A percentile compares a stretch with the other conserved stretches of the same genome.
phyloP scores from a whole-genome alignment of 92 coral and sea anemone genomes.

The Phymanthus crucifer region DNA sequence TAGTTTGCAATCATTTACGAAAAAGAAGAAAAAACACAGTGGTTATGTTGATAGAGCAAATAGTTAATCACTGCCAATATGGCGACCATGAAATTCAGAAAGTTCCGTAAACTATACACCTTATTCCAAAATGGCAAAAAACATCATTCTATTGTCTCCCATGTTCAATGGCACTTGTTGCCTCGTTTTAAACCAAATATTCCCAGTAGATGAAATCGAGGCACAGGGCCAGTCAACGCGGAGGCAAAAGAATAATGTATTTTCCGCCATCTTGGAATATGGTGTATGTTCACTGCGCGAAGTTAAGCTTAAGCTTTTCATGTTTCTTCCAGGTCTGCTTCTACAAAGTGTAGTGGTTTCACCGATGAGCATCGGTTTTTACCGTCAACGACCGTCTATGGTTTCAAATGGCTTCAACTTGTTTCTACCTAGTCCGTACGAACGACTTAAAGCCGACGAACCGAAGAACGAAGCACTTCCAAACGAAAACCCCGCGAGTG shows the following conservation, averaged over 20 bases:
- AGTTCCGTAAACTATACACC: too few species aligned
- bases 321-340: not conserved
- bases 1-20: too few species aligned
- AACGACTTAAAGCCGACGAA: not conserved
- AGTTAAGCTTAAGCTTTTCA: not conserved
- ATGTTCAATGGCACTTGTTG: too few species aligned
- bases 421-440: not conserved
- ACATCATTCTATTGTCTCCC: too few species aligned
- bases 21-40: not conserved
- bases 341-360: conserved; percentile 6
- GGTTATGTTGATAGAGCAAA: not conserved
- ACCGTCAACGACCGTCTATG: not conserved
- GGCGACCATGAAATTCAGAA: too few species aligned
- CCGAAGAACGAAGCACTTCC: not conserved
- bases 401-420: not conserved
- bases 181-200: too few species aligned
- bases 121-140: too few species aligned
- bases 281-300: not conserved
- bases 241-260: too few species aligned
- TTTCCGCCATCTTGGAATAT: too few species aligned
- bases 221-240: too few species aligned
- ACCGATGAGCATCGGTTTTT: not conserved
- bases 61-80: too few species aligned
- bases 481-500: not conserved
- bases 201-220: too few species aligned